These are phyloP conservation scores for Folsomia manolachei DNA, from an alignment of 2,888 invertebrate species.

Conservation along the genomic window DNA sequence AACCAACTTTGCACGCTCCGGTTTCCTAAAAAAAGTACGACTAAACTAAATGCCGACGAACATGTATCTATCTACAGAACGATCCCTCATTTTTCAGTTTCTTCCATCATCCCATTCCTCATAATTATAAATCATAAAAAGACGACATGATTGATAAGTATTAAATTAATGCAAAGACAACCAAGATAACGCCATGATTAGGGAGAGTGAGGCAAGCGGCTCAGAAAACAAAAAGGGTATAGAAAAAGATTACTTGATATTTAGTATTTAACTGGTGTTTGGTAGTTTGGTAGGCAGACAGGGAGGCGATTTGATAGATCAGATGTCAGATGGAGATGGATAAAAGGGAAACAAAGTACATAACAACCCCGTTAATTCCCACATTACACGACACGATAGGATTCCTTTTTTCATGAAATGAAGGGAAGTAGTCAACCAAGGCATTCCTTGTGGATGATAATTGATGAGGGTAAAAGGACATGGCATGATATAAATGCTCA, in stretches of 20 bases:
- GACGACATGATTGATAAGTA: slow-evolving; percentile 7
- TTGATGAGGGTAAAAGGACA: neutral
- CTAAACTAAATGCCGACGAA: no score
- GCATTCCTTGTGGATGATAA: neutral
- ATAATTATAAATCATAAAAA: slow-evolving; percentile 8
- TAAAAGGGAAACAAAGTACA: slow-evolving; percentile 4
- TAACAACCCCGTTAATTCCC: slow-evolving; percentile 2
- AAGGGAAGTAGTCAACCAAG: no score
- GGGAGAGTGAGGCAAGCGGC: neutral
- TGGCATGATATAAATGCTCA: neutral
- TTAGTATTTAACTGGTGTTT: no score
- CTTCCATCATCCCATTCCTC: neutral
- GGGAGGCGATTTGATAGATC: neutral
- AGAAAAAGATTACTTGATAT: no score
- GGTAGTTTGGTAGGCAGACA: neutral
- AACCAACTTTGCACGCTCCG: no score
- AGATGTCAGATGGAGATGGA: slow-evolving; percentile 8
- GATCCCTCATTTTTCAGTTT: neutral
- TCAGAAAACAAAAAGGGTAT: no score
- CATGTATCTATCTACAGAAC: neutral
- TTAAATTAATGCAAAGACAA: slow-evolving; percentile 3
- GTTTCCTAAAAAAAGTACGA: no score
- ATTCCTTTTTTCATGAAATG: no score
- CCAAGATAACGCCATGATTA: slow-evolving; percentile 2
- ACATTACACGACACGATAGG: neutral